phyloP scores from a whole-genome alignment of 2,113 vertebrate species.

The Budorcas taxicolor region DNA sequence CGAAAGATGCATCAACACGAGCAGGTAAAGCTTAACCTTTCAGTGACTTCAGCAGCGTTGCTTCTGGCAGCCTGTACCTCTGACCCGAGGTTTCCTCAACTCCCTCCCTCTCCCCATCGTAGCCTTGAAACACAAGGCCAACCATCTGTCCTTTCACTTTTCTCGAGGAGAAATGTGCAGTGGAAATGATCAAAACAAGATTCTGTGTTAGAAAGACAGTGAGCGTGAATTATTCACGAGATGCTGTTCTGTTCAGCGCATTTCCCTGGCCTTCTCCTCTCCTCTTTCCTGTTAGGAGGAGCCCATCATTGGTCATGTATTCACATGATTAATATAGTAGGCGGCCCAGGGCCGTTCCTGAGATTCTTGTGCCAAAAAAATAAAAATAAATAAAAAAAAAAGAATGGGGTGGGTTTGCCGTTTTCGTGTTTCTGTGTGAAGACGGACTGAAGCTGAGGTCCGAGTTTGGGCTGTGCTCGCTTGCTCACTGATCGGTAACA shows the following conservation, averaged over 20 bases:
- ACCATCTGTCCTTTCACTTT: constrained; percentile 52
- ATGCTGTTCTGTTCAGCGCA: constrained; percentile 73
- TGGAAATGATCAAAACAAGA: constrained; percentile 81
- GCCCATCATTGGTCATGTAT: constrained; percentile 74
- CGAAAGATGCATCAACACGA: constrained; percentile 83
- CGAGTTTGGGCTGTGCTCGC: constrained; percentile 77
- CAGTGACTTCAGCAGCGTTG: constrained; percentile 73
- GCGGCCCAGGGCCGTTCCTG: constrained; percentile 88
- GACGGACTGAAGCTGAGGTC: constrained; percentile 86
- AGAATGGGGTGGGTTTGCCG: constrained; percentile 71
- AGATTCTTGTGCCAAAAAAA: constrained; percentile 82
- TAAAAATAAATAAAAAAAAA: background rate
- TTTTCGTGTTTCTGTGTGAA: constrained; percentile 74
- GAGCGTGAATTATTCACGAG: constrained; percentile 76
- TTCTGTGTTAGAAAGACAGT: constrained; percentile 79
- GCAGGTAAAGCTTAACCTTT: constrained; percentile 84
- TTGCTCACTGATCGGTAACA: constrained; percentile 80
- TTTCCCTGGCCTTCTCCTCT: constrained; percentile 74
- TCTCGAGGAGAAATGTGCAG: constrained; percentile 72
- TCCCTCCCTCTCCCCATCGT: constrained; percentile 13
- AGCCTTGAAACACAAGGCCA: constrained; percentile 35
- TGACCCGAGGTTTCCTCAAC: background rate
- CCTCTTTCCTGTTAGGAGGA: constrained; percentile 69
- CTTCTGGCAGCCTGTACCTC: constrained; percentile 23
- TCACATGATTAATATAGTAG: constrained; percentile 78